Conservation (phyloP, 1,140 invertebrate species). For the Argopecten irradians region DNA sequence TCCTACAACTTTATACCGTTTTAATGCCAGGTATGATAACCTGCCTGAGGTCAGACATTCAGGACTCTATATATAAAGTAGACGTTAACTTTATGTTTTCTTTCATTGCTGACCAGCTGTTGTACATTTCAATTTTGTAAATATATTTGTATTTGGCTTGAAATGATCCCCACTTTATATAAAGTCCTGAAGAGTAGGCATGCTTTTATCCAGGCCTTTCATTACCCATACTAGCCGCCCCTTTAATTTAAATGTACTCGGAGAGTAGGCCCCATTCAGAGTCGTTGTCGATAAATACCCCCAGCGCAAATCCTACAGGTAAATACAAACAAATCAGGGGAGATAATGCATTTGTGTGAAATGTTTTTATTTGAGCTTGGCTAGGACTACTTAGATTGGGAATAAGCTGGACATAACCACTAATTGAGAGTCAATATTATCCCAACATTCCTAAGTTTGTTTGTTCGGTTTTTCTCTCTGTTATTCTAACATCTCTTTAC, state of each 20-base stretch:
- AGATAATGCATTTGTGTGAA: not conserved
- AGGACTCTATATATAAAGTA: not conserved
- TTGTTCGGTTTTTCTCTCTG: not conserved
- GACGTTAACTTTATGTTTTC: not conserved
- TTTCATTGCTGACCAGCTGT: not conserved
- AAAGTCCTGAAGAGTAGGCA: not conserved
- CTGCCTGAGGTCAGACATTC: not conserved
- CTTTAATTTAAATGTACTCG: slow-evolving; percentile 3
- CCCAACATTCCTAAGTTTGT: not conserved
- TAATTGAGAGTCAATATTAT: not conserved
- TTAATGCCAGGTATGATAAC: not conserved
- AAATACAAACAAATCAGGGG: slow-evolving; percentile 22
- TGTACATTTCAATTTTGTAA: not conserved
- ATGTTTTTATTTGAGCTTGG: not conserved
- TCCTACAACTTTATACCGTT: too few relatives aligned
- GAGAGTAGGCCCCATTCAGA: not conserved
- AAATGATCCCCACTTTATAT: not conserved
- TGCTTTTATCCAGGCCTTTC: not conserved
- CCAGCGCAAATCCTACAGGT: not conserved
- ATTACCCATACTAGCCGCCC: slow-evolving; percentile 4
- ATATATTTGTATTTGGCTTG: not conserved
- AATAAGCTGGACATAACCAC: not conserved
- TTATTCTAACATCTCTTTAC: not conserved
- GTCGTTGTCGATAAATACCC: not conserved
- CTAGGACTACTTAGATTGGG: not conserved